A percentile compares a stretch with the other conserved stretches of the same genome.
These are phyloP conservation scores for Amphilophus citrinellus DNA, from an alignment of 2,113 vertebrate species.

Conservation along the genomic window DNA sequence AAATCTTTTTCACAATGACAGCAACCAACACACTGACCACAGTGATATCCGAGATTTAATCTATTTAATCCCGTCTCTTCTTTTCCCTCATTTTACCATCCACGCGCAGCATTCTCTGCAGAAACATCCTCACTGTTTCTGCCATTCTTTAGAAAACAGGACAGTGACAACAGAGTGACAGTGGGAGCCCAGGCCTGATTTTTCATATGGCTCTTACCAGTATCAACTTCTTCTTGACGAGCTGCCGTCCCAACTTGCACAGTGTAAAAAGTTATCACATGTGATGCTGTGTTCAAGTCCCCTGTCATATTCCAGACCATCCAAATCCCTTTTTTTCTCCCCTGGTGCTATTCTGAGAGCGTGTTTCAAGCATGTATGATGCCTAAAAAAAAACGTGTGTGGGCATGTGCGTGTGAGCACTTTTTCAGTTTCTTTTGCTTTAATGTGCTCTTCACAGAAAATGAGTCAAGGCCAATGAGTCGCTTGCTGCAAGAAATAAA, in stretches of 20 bases:
- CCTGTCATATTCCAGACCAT: background rate
- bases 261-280: background rate
- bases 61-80: background rate
- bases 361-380: background rate
- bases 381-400: background rate
- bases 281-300: background rate
- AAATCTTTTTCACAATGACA: background rate
- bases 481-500: background rate
- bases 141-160: background rate
- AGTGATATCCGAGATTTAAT: background rate
- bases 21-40: background rate
- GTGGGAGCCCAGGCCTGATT: background rate
- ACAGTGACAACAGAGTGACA: background rate
- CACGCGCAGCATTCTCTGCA: background rate
- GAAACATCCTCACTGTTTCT: background rate
- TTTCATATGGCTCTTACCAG: background rate
- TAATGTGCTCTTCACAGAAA: background rate
- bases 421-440: background rate
- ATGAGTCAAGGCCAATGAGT: background rate
- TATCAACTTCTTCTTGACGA: background rate
- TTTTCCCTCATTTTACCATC: background rate
- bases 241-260: background rate
- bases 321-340: background rate
- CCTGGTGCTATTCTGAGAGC: background rate
- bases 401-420: background rate